Base-by-base conservation (phyloP, 2,888 invertebrate species). In the Drosophila pseudotakahashii region DNA sequence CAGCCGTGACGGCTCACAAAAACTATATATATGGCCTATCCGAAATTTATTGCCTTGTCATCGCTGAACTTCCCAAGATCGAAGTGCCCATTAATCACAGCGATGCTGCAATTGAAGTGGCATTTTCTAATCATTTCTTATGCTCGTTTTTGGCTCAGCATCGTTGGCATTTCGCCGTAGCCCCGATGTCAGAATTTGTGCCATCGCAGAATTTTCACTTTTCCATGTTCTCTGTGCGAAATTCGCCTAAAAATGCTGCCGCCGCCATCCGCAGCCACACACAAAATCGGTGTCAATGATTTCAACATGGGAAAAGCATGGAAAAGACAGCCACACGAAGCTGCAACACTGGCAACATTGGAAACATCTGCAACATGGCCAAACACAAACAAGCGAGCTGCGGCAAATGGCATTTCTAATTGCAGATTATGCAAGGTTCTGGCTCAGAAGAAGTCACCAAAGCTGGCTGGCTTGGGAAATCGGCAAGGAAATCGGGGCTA, bases 261-360 rank as follows among this genome's bases (percentile, higher is more conserved):
- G 79, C 64, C 51, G 60, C 76, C 64, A 68, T 69, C 67, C 53
- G 64, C 75, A 83, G 70, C 67, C 68, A 85, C 44, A 45, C 64
- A 64, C 62, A 78, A 84, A 81, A 81, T 85, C 85, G 89, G 84
- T 85, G 84, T 85, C 84, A 85, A 89, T 85, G 84, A 85, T 84
- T 89, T 81, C 79, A 81, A 84, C 89, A 88, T 83, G 85, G 87
- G 89, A 88, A 83, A 88, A 72, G 79, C 75, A 48, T 34, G 48
- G 48, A 34, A 9, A 48, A 67, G 41, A 26, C 32, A 16, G 45
- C 67, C 63, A 47, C 58, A 57, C 62, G 63, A 62, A 44, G 50
- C 57, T 44, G 55, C 45, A 59, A 30, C 37, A 26, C 41, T 39
- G 26, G 48, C 47, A 58, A 51, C 41, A 23, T 53, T 7, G 32